Evolutionary conservation across 2,113 vertebrate species (phyloP).

Genomic region (Zapornia atra): DNA sequence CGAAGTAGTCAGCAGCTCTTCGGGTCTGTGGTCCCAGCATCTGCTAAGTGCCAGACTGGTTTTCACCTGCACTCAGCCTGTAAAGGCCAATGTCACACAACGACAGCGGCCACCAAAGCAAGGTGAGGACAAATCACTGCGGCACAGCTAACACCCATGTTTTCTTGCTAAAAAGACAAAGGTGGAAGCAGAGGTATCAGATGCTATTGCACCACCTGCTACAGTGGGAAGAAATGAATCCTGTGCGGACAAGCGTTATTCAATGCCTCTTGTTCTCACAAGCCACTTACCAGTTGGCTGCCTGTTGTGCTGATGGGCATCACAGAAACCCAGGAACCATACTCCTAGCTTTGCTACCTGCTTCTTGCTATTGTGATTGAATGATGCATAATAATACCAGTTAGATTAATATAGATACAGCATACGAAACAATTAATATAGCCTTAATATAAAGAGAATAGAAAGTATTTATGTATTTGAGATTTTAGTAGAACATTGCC

Average conservation of each 20-base stretch:
- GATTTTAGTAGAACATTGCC: too few relatives aligned
- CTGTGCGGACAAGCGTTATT: not conserved
- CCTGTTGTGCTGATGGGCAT: not conserved
- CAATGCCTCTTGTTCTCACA: not conserved
- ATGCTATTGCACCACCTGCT: not conserved
- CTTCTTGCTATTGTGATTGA: not conserved
- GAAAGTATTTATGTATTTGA: too few relatives aligned
- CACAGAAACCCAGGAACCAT: not conserved
- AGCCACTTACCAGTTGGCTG: not conserved
- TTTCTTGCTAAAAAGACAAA: not conserved
- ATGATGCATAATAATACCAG: too few relatives aligned
- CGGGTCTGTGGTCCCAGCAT: not conserved
- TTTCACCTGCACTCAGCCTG: not conserved
- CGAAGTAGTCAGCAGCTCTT: not conserved
- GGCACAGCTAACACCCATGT: not conserved
- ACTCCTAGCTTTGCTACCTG: not conserved
- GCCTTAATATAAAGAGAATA: too few relatives aligned
- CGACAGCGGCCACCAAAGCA: rapidly evolving
- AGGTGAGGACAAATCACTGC: not conserved
- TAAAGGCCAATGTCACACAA: not conserved
- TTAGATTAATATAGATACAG: too few relatives aligned
- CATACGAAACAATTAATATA: too few relatives aligned
- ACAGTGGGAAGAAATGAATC: not conserved
- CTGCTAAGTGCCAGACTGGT: not conserved
- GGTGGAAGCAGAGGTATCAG: not conserved